Conservation (phyloP, 1,140 invertebrate species). For the Helicoverpa zea region DNA sequence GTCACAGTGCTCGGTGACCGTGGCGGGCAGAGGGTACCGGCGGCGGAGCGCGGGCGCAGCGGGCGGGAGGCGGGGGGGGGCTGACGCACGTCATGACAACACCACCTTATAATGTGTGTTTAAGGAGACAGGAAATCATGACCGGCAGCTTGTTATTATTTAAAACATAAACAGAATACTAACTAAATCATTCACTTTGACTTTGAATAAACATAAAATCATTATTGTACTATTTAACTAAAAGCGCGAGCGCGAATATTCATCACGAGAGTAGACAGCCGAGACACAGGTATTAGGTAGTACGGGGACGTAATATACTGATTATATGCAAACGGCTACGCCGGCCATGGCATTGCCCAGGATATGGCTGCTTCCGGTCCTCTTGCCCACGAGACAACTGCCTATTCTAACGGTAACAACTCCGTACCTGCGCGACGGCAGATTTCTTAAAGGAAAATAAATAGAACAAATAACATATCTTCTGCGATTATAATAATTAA, state of each 20-base stretch:
- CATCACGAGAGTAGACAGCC: background rate
- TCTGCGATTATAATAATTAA: background rate
- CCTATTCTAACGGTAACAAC: constrained; percentile 69
- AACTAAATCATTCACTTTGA: background rate
- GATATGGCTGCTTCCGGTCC: constrained; percentile 79
- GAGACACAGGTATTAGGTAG: background rate
- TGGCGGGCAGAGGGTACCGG: constrained; percentile 66
- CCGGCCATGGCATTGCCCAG: constrained; percentile 63
- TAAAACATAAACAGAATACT: constrained; percentile 31
- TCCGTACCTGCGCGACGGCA: constrained; percentile 49
- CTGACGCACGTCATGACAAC: constrained; percentile 60
- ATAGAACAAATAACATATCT: constrained; percentile 2
- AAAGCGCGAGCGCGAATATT: background rate
- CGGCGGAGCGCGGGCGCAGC: constrained; percentile 47
- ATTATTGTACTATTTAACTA: background rate
- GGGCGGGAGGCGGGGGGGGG: constrained; percentile 40
- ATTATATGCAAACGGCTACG: constrained; percentile 71
- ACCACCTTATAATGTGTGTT: constrained; percentile 54
- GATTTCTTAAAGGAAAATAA: constrained; percentile 49
- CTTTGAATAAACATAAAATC: background rate
- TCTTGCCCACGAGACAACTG: constrained; percentile 56
- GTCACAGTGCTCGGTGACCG: constrained; percentile 82
- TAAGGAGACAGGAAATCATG: constrained; percentile 56
- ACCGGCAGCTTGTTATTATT: constrained; percentile 36
- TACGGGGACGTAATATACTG: constrained; percentile 61